Evolutionary conservation across 1,140 invertebrate species (phyloP).

Genomic region (Trachelipus rathkii): DNA sequence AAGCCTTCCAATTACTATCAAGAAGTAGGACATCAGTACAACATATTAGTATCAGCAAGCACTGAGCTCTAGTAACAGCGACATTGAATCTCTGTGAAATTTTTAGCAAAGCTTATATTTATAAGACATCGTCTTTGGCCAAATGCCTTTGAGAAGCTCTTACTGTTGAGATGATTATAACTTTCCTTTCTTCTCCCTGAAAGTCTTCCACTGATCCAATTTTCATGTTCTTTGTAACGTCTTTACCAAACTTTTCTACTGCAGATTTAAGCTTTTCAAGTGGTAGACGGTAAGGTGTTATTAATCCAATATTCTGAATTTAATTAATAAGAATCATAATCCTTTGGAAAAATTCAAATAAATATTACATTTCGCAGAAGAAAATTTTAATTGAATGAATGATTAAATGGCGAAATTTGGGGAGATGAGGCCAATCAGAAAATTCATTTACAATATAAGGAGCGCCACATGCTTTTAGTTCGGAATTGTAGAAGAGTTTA

Average conservation of each 20-base stretch:
- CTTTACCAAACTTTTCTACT: background rate
- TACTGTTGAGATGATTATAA: background rate
- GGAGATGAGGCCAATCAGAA: too few relatives aligned
- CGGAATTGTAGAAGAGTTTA: constrained; percentile 8
- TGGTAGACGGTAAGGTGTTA: too few relatives aligned
- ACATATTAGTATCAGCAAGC: background rate
- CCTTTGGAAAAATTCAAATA: too few relatives aligned
- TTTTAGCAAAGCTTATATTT: background rate
- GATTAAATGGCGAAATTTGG: too few relatives aligned
- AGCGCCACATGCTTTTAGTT: background rate
- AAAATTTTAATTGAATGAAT: too few relatives aligned
- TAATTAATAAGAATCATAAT: too few relatives aligned
- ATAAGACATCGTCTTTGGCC: background rate
- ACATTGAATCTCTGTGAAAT: background rate
- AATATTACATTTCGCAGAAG: too few relatives aligned
- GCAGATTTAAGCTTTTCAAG: background rate
- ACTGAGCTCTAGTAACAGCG: constrained; percentile 1
- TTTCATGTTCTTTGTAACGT: background rate
- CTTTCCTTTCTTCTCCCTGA: background rate
- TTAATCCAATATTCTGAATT: too few relatives aligned
- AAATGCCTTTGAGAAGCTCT: background rate
- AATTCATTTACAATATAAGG: too few relatives aligned
- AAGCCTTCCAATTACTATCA: background rate
- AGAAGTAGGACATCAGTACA: background rate
- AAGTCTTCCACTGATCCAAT: background rate